Conservation (phyloP, 2,113 vertebrate species). For the Chroicocephalus ridibundus region DNA sequence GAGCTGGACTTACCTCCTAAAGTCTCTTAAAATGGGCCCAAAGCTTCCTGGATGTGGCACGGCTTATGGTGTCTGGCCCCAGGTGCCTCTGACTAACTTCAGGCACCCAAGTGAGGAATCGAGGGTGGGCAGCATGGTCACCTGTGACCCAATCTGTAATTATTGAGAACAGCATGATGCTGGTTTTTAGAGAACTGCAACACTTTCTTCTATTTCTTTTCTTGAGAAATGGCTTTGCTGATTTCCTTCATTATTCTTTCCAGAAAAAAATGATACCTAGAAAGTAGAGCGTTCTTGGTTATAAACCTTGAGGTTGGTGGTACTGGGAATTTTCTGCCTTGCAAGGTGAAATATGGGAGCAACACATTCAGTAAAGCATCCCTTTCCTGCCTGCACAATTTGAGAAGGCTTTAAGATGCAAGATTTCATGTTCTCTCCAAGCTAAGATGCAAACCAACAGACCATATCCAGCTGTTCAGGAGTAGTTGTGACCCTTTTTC, state of each 20-base stretch:
- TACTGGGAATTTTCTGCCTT: background rate
- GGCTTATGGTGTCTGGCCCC: background rate
- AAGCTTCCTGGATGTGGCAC: background rate
- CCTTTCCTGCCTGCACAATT: background rate
- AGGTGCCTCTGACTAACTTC: background rate
- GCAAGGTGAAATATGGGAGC: background rate
- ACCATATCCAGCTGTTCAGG: background rate
- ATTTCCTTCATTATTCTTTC: background rate
- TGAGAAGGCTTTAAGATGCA: background rate
- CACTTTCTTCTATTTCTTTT: background rate
- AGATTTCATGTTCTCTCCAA: background rate
- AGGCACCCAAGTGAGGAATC: background rate
- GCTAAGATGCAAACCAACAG: background rate
- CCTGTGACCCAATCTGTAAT: background rate
- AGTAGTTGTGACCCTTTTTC: background rate
- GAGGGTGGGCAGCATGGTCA: background rate
- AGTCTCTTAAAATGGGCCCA: background rate
- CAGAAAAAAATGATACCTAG: background rate
- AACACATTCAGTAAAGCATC: background rate
- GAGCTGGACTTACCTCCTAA: background rate
- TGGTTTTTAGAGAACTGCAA: background rate
- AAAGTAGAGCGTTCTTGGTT: background rate
- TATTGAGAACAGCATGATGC: background rate
- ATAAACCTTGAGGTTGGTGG: background rate
- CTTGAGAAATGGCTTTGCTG: background rate